Evolutionary conservation across 2,888 invertebrate species (phyloP), one percentile per base, ranked within the genome.

Genomic region (Hirtodrosophila trivittata): DNA sequence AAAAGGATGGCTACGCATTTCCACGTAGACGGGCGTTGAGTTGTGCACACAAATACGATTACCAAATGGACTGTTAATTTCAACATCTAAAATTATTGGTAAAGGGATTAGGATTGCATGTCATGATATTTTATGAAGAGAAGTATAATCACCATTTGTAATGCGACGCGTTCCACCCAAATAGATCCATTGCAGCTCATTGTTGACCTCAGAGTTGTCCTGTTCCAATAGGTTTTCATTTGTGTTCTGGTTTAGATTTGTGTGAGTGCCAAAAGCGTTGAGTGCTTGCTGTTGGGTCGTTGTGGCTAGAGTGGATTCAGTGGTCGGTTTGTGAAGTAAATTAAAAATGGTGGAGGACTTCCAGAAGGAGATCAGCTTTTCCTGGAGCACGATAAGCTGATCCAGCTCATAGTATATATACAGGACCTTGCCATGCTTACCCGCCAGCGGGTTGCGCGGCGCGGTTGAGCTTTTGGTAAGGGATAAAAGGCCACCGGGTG

Each of bases 21-120:
- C 90, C 26, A 90, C 41, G 58, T 90, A 90, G 21, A 91, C 84
- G 10, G 91, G 90, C 37, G 88, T 89, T 0, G 88, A 87, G 49
- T 91, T 90, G 59, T 89, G 89, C 12, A 89, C 60, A 43, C 90
- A 90, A 25, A 90, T 71, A 0, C 90, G 89, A 77, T 90, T 90
- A 9, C 82, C 73, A 59, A 72, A 88, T 0, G 89, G 89, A 14
- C 87, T 57, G 1, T 37, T 7, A 8, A 90, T 84, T 72, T 90
- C 91, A n/a, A 65, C 67, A 75, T 91, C 90, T 90, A 37, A 51
- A 39, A 6, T 30, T 30, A n/a, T 3, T 30, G 5, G 30, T n/a
- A 3, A 30, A 30, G 4, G 2, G 2, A 35, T 35, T 35, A 35
- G 8, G 13, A 8, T 13, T 16, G 16, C 18, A 80, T 85, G 13